A percentile compares a stretch with the other conserved stretches of the same genome.
Evolutionary conservation across 2,113 vertebrate species (phyloP).

Genomic region (Campylomormyrus tamandua): DNA sequence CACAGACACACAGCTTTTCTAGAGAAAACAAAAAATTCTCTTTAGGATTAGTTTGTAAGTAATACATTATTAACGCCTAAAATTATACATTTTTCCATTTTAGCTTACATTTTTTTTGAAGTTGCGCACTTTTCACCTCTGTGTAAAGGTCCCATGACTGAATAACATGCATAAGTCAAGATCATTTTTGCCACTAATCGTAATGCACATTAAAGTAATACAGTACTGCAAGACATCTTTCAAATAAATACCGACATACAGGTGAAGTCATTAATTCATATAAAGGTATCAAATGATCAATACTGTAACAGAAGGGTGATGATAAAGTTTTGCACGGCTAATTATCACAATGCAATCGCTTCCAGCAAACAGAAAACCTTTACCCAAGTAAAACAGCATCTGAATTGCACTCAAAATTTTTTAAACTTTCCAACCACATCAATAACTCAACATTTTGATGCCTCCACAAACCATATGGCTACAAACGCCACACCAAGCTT

Average conservation of each 20-base stretch:
- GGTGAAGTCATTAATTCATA: slow-evolving; percentile 76
- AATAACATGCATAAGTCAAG: slow-evolving; percentile 86
- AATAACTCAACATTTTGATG: slow-evolving; percentile 48
- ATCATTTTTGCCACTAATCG: slow-evolving; percentile 79
- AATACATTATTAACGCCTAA: slow-evolving; percentile 48
- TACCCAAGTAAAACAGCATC: slow-evolving; percentile 55
- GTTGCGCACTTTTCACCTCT: slow-evolving; percentile 58
- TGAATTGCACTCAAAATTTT: slow-evolving; percentile 63
- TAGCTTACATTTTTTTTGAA: slow-evolving; percentile 29
- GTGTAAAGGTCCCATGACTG: slow-evolving; percentile 91
- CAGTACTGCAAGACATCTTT: slow-evolving; percentile 86
- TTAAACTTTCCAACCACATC: slow-evolving; percentile 49
- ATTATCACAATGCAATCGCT: slow-evolving; percentile 73
- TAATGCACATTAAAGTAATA: slow-evolving; percentile 94
- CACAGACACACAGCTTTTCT: slow-evolving; percentile 66
- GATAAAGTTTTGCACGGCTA: slow-evolving; percentile 78
- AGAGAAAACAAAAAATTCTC: slow-evolving; percentile 59
- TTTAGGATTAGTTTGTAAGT: slow-evolving; percentile 58
- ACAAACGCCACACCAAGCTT: slow-evolving; percentile 51
- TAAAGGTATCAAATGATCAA: slow-evolving; percentile 93
- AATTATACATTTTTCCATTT: slow-evolving; percentile 41
- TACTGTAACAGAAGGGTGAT: slow-evolving; percentile 90
- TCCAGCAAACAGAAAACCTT: slow-evolving; percentile 98
- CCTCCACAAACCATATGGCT: slow-evolving; percentile 69
- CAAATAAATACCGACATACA: slow-evolving; percentile 98